Conservation (phyloP, 2,113 vertebrate genomes). For the Syrmaticus mikado region DNA sequence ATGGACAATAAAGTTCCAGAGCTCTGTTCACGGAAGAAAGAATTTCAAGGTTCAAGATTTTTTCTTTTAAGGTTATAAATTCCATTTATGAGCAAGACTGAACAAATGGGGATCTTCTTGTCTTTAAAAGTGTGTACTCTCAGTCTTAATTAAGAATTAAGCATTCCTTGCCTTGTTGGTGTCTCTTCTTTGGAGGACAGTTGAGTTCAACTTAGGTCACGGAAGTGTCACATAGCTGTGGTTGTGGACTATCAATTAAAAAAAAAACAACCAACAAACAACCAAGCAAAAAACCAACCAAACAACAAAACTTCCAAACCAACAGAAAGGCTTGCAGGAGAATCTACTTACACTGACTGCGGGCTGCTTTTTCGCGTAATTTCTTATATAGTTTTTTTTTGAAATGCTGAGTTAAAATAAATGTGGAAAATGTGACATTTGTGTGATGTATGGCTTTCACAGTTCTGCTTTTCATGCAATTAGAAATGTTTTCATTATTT, state of each 20-base stretch:
- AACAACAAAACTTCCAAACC: not conserved
- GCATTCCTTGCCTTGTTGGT: not conserved
- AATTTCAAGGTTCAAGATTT: not conserved
- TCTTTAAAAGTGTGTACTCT: not conserved
- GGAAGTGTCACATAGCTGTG: not conserved
- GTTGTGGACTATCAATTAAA: not conserved
- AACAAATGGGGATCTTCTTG: not conserved
- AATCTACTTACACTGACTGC: not conserved
- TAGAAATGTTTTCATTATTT: not conserved
- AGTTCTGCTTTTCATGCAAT: not conserved
- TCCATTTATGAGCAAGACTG: not conserved
- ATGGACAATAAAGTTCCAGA: not conserved
- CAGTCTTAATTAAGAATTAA: not conserved
- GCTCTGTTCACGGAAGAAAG: not conserved
- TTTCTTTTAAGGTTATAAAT: not conserved
- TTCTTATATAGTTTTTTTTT: constrained; percentile 9
- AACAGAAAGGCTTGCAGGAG: not conserved
- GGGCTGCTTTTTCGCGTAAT: not conserved
- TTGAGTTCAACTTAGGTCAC: not conserved
- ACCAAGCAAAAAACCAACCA: not conserved
- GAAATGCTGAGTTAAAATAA: not conserved
- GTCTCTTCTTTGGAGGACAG: not conserved
- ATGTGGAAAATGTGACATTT: not conserved
- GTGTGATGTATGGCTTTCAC: not conserved
- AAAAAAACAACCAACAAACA: not conserved